Conservation (phyloP, 2,888 invertebrate species). For the Diogma glabrata region DNA sequence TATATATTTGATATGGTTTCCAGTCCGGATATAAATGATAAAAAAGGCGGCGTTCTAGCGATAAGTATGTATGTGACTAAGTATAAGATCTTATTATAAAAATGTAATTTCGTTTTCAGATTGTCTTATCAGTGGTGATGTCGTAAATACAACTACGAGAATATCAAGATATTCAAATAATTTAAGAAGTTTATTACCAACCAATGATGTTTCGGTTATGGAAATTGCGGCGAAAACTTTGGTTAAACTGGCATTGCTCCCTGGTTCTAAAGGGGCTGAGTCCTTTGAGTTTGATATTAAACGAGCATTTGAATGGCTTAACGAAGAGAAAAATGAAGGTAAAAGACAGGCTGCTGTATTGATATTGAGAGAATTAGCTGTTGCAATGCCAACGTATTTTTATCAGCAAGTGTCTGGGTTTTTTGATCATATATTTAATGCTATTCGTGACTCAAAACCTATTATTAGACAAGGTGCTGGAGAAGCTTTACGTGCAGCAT, state of each 20-base stretch:
- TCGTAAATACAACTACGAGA: slow-evolving; percentile 80
- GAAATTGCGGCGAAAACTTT: slow-evolving; percentile 93
- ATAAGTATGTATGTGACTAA: slow-evolving; percentile 50
- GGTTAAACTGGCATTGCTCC: slow-evolving; percentile 80
- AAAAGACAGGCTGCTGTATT: slow-evolving; percentile 87
- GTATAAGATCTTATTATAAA: not conserved
- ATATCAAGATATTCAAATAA: slow-evolving; percentile 90
- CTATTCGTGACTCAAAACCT: slow-evolving; percentile 82
- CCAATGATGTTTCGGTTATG: slow-evolving; percentile 86
- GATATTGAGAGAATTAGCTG: slow-evolving; percentile 83
- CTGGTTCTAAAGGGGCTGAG: slow-evolving; percentile 88
- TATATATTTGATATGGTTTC: slow-evolving; percentile 95
- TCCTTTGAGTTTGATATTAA: slow-evolving; percentile 98
- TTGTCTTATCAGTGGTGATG: slow-evolving; percentile 85
- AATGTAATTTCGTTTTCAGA: slow-evolving; percentile 41
- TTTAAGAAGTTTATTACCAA: slow-evolving; percentile 77
- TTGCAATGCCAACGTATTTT: slow-evolving; percentile 94
- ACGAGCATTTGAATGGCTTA: slow-evolving; percentile 89
- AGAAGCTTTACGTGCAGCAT: slow-evolving; percentile 85
- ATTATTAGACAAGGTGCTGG: slow-evolving; percentile 87
- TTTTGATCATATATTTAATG: slow-evolving; percentile 87
- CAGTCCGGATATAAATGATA: slow-evolving; percentile 83
- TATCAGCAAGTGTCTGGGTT: slow-evolving; percentile 89
- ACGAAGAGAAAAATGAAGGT: slow-evolving; percentile 74
- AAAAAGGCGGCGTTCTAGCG: slow-evolving; percentile 89